Conservation (phyloP, 2,113 vertebrate species). For the Stegastes partitus region DNA sequence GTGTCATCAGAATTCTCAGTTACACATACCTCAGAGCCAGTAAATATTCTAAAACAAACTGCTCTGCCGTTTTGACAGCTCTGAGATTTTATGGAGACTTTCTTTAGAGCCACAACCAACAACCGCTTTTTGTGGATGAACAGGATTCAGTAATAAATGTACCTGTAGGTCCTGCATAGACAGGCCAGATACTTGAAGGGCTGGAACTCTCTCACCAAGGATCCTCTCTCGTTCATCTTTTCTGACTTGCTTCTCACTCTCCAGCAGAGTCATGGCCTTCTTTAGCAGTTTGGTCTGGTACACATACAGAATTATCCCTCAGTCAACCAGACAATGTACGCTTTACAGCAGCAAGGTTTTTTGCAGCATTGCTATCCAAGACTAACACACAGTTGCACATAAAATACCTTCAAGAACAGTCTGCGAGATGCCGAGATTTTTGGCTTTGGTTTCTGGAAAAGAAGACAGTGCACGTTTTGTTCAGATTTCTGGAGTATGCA, state of each 20-base stretch:
- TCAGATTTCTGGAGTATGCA: background rate
- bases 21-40: background rate
- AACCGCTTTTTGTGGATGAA: background rate
- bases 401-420: conserved; percentile 82
- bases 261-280: conserved; percentile 80
- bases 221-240: conserved; percentile 75
- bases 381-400: background rate
- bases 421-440: conserved; percentile 84
- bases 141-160: background rate
- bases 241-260: conserved; percentile 75
- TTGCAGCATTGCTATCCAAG: background rate
- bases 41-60: conserved; percentile 6
- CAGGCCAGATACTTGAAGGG: conserved; percentile 75
- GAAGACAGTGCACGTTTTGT: background rate
- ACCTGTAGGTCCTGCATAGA: conserved; percentile 85
- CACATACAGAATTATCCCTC: conserved; percentile 23
- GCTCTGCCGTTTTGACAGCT: background rate
- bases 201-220: conserved; percentile 78
- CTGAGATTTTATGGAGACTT: background rate
- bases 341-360: background rate
- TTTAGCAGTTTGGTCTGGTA: conserved; percentile 84
- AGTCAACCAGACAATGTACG: conserved; percentile 8
- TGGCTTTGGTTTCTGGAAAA: conserved; percentile 79
- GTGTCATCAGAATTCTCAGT: background rate
- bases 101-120: background rate